Percentiles rank a stretch among this genome's conserved stretches.
Evolutionary conservation across 1,140 invertebrate species (phyloP).

Genomic region (Aporrectodea caliginosa): DNA sequence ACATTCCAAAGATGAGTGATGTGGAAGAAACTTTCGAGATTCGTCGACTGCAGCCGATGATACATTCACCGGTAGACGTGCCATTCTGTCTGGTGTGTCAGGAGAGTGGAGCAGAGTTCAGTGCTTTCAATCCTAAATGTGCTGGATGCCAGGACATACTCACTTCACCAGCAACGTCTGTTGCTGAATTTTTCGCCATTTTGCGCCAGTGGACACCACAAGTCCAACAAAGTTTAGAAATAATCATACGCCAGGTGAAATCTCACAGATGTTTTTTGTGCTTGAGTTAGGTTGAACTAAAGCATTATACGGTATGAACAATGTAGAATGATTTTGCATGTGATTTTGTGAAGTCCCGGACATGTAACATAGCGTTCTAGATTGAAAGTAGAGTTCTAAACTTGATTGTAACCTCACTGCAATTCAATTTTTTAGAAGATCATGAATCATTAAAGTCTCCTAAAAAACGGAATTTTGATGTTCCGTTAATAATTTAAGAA

Average conservation of each 20-base stretch:
- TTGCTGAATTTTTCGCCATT: slow-evolving; percentile 60
- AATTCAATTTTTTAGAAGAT: too few relatives aligned
- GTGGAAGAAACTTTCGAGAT: too few relatives aligned
- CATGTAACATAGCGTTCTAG: background rate
- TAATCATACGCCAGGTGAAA: slow-evolving; percentile 56
- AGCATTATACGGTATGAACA: too few relatives aligned
- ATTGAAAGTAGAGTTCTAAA: too few relatives aligned
- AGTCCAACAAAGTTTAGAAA: slow-evolving; percentile 58
- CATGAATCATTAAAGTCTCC: too few relatives aligned
- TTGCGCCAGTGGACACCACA: slow-evolving; percentile 61
- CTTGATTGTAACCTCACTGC: too few relatives aligned
- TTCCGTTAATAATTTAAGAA: too few relatives aligned
- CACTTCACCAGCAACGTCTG: slow-evolving; percentile 37
- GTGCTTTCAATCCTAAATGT: background rate
- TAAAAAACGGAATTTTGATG: too few relatives aligned
- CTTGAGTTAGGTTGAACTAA: background rate
- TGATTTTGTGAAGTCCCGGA: background rate
- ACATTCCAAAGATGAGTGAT: too few relatives aligned
- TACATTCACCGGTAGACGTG: background rate
- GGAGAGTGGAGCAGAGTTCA: background rate
- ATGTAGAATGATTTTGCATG: background rate
- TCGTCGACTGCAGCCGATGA: background rate
- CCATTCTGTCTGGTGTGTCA: background rate
- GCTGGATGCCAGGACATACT: background rate
- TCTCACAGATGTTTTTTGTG: slow-evolving; percentile 11